Conservation (phyloP, 1,140 invertebrate species). For the Heliothis subflexa region DNA sequence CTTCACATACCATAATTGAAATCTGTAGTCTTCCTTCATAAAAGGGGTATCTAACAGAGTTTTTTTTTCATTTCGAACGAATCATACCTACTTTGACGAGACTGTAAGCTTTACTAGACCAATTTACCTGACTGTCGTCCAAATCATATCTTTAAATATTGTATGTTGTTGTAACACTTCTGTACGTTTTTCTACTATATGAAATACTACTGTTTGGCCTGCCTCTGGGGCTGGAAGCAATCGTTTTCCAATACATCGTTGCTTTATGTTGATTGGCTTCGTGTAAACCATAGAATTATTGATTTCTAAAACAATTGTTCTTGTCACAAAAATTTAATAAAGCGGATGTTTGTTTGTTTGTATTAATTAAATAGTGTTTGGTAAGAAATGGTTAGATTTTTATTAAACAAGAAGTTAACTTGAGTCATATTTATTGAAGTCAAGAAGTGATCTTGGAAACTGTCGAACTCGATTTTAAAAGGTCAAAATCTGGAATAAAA, state of each 20-base stretch:
- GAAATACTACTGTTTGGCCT: not conserved
- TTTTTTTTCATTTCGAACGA: not conserved
- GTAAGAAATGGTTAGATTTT: no score
- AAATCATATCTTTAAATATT: no score
- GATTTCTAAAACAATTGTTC: conserved; percentile 33
- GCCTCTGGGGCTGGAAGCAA: conserved; percentile 12
- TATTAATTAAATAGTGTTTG: not conserved
- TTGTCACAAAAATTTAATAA: conserved; percentile 15
- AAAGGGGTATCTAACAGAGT: not conserved
- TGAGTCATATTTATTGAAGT: no score
- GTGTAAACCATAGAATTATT: conserved; percentile 17
- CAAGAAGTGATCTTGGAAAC: no score
- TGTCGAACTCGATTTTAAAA: no score
- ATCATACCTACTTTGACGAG: no score
- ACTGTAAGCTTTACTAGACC: no score
- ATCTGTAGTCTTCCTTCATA: no score
- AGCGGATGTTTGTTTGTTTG: not conserved
- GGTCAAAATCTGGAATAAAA: no score
- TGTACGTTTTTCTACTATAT: not conserved
- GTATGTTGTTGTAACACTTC: not conserved
- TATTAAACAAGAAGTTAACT: no score
- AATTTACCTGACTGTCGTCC: no score
- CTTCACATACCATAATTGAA: no score
- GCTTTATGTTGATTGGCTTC: conserved; percentile 30
- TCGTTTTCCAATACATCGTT: conserved; percentile 45